These are phyloP conservation scores for Lasioglossum marginatum DNA, from an alignment of 2,888 invertebrate genomes.

Conservation along the genomic window DNA sequence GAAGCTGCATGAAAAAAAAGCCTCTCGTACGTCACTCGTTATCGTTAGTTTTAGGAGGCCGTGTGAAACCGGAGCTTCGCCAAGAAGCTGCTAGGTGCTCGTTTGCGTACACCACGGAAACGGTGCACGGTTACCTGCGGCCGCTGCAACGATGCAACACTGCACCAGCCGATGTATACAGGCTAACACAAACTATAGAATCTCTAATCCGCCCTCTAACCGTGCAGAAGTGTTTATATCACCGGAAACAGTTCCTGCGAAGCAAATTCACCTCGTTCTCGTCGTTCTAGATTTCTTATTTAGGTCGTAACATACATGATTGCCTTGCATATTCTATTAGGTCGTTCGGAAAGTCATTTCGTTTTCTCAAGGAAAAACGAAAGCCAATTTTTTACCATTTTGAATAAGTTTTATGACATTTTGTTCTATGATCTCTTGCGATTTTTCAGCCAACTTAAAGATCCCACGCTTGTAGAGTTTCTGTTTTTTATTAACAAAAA, in stretches of 20 bases:
- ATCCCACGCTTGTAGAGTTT: no score
- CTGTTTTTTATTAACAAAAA: no score
- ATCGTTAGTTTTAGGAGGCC: conserved; percentile 62
- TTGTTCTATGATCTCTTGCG: no score
- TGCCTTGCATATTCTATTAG: no score
- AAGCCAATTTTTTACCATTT: no score
- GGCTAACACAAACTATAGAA: background rate
- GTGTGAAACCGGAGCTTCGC: conserved; percentile 54
- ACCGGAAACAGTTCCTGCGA: background rate
- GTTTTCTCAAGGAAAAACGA: no score
- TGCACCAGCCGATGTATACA: background rate
- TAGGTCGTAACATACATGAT: no score
- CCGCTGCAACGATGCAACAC: conserved; percentile 11
- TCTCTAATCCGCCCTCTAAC: background rate
- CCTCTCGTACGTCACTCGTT: conserved; percentile 65
- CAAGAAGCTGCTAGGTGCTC: conserved; percentile 54
- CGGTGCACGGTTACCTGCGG: conserved; percentile 6
- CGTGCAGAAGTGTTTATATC: background rate
- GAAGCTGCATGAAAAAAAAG: conserved; percentile 32
- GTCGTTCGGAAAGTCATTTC: no score
- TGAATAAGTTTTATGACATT: no score
- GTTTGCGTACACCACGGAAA: conserved; percentile 32
- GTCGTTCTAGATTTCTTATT: background rate
- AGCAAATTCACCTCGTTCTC: background rate
- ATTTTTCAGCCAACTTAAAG: no score